phyloP scores from a whole-genome alignment of 2,113 vertebrate genomes.

The Leptosomus discolor region DNA sequence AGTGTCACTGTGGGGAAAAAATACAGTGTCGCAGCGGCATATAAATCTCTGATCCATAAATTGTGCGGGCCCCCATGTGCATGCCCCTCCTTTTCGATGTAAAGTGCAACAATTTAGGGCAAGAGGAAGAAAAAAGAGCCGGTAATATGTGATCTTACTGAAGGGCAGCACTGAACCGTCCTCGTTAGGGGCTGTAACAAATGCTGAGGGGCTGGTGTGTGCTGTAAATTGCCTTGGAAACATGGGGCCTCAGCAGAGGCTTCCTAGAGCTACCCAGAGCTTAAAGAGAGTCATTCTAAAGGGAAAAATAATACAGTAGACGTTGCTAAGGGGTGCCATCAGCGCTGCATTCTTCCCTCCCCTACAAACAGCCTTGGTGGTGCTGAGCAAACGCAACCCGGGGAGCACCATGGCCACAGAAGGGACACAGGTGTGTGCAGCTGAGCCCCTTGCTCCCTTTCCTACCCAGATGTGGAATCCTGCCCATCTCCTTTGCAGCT shows the following conservation, averaged over 20 bases:
- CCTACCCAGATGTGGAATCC: neutral
- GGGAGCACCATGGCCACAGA: neutral
- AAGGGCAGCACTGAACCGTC: neutral
- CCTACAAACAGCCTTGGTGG: neutral
- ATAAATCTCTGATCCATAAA: conserved; percentile 61
- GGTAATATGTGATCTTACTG: neutral
- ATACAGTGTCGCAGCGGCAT: neutral
- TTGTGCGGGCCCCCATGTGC: neutral
- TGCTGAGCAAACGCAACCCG: neutral
- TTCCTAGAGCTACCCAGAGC: neutral
- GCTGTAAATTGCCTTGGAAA: neutral
- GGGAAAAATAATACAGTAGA: neutral
- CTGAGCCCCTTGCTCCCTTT: fast-evolving
- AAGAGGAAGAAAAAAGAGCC: neutral
- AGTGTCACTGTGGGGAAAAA: conserved; percentile 58
- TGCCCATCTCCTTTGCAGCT: neutral
- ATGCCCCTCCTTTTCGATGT: neutral
- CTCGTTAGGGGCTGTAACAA: neutral
- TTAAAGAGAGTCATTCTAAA: neutral
- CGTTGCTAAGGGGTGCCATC: neutral
- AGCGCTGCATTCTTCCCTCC: neutral
- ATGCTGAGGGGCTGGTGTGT: neutral
- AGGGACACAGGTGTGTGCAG: neutral
- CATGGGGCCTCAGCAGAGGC: neutral
- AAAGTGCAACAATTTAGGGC: conserved; percentile 51